Conservation (phyloP, 2,888 invertebrate genomes). For the Latrodectus hesperus region DNA sequence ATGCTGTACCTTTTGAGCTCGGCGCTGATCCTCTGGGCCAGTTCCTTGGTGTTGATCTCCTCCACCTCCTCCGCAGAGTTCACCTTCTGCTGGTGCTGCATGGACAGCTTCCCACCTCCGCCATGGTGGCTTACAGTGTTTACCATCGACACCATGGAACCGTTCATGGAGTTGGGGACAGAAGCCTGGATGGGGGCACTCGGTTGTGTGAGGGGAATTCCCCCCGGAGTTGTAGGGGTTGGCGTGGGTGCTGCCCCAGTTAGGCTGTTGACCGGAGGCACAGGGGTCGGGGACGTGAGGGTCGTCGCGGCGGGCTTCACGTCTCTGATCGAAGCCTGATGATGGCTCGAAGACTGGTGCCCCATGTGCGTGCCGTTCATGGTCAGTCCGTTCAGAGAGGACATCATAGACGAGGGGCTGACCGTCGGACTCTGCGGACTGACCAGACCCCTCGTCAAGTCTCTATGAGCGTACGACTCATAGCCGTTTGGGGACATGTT, state of each 20-base stretch:
- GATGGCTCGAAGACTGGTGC: constrained; percentile 76
- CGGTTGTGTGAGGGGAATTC: constrained; percentile 66
- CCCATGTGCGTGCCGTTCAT: constrained; percentile 74
- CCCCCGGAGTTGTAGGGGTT: constrained; percentile 65
- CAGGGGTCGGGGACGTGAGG: constrained; percentile 67
- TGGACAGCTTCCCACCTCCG: constrained; percentile 6
- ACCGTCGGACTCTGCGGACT: constrained; percentile 79
- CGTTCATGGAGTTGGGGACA: constrained; percentile 65
- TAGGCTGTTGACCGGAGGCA: constrained; percentile 58
- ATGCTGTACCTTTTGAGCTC: constrained; percentile 99
- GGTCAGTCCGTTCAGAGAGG: constrained; percentile 75
- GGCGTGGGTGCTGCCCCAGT: constrained; percentile 59
- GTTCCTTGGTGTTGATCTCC: constrained; percentile 98
- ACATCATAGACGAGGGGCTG: constrained; percentile 78
- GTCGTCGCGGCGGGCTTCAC: constrained; percentile 71
- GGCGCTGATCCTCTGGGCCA: constrained; percentile 98
- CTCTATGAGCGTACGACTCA: constrained; percentile 81
- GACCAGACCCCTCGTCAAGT: constrained; percentile 74
- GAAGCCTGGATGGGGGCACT: constrained; percentile 69
- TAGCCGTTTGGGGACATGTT: constrained; percentile 85
- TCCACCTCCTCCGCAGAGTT: constrained; percentile 82
- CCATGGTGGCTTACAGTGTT: constrained; percentile 36
- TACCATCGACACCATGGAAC: constrained; percentile 63
- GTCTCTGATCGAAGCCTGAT: constrained; percentile 76
- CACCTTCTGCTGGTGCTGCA: constrained; percentile 38